Evolutionary conservation across 2,888 invertebrate genomes (phyloP), one percentile per base, ranked within the genome.

Genomic region (Fabriciana adippe): DNA sequence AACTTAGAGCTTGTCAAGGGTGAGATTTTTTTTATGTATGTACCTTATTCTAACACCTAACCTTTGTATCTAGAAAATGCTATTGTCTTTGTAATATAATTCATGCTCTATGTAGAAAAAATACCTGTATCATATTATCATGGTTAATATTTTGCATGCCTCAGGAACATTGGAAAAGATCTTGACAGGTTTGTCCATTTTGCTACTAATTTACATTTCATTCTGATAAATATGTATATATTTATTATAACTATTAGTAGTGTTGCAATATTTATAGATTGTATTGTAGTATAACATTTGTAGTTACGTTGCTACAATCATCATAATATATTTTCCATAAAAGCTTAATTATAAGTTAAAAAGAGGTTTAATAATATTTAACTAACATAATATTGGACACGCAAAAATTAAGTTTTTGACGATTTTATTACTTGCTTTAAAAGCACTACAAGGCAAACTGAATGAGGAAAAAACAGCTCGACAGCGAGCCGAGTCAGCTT

Each of bases 1-100:
- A 98, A 97, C 89, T 92, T 97, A 83, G 98, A 98, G 91, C 96
- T 97, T 79, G 97, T 97, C 71, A 98, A 98, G 95, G 96, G 97
- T 97, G 78, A 88, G 89, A 81, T 63, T 64, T 68, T 54, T 69
- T 47, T 53, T 47, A 64, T 48, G 45, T 74, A 73, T 72, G 35
- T 69, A 56, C 26, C 55, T 31, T 51, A 59, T 50, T 68, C 67
- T 75, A 68, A 68, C 50, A 41, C 48, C 51, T 45, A 60, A 67
- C 51, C 55, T 64, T 54, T 64, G 31, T 55, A 54, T 55, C 31
- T 67, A 73, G 63, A 51, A 56, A 60, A 51, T 50, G 72, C 72
- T 73, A 72, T 48, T 64, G 61, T 55, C 64, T 60, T 55, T 55
- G 15, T 59, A 65, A 57, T 68, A 51, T 18, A 63, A 67, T 61